Evolutionary conservation across 1,140 invertebrate genomes (phyloP), one percentile per base, ranked within the genome.

Genomic region (Apis dorsata): DNA sequence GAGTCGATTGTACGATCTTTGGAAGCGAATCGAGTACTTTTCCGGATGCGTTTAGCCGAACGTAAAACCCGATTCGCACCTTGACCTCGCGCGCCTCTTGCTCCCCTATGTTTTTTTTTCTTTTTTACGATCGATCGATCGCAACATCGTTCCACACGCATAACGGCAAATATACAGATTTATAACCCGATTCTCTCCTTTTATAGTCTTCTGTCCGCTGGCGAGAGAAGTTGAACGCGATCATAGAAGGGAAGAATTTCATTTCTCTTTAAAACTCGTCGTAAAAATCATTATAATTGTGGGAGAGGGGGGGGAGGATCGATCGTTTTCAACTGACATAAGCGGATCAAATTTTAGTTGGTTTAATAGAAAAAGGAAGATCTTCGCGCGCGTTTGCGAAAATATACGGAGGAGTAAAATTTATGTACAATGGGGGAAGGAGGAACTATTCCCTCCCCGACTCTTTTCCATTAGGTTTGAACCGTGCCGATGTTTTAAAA

Each of bases 41-140:
- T 28, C 24, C 21, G 24, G 57, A 51, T 80, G 62, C 76, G 60
- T 84, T 74, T 57, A 74, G 55, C 51, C 62, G 44, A 73, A 63
- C 60, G 77, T 70, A 66, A 24, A 51, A 73, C 28, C 59, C 70
- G 82, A 84, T 74, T 62, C 21, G 83, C 65, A 72, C 69, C 72
- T 51, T 44, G 70, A 49, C 51, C 51, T 7, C 1, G 60, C 15
- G n/a, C 1, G n/a, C 49, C 28, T 57, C 53, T 69, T 69, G 34
- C 53, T 53, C 51, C 51, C 10, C 49, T 81, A 75, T 59, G 75
- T 81, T 7, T 44, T 0, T 44, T 44, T 44, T 3, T 3, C 34
- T 2, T 34, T 34, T 44, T 75, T 68, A 66, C 73, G 65, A 77
- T 77, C 73, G 55, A 63, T 76, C 80, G 72, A 34, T 21, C 62